phyloP scores from a whole-genome alignment of 2,797 vertebrate genomes.

The Scyliorhinus canicula region DNA sequence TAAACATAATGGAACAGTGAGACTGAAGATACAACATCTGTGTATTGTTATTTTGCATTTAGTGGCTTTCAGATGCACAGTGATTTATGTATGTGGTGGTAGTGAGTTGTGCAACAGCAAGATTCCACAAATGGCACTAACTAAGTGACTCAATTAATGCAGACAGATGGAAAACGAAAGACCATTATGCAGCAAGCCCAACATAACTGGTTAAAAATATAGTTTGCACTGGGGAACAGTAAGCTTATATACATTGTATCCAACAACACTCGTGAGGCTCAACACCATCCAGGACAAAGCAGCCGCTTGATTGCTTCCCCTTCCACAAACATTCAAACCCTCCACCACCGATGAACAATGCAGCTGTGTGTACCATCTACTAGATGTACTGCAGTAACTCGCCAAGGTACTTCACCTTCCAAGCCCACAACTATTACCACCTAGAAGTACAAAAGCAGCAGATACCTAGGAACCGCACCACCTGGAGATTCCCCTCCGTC shows the following conservation, averaged over 20 bases:
- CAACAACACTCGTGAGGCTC: too few relatives aligned
- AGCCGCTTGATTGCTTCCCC: too few relatives aligned
- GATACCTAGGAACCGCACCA: too few relatives aligned
- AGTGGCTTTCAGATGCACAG: background rate
- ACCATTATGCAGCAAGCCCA: background rate
- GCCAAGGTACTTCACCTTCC: too few relatives aligned
- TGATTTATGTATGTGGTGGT: background rate
- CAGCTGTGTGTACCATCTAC: too few relatives aligned
- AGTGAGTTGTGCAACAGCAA: background rate
- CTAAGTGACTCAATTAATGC: background rate
- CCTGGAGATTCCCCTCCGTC: too few relatives aligned
- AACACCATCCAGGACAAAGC: too few relatives aligned
- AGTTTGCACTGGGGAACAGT: background rate
- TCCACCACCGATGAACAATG: too few relatives aligned
- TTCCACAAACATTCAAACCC: too few relatives aligned
- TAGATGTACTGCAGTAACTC: too few relatives aligned
- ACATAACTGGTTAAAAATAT: background rate
- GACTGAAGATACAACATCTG: background rate
- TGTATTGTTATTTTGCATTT: background rate
- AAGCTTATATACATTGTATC: background rate
- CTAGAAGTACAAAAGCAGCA: too few relatives aligned
- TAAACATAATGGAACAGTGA: background rate
- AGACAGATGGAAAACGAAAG: background rate
- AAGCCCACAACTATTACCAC: too few relatives aligned
- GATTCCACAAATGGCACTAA: background rate